Percentiles rank a stretch among this genome's conserved stretches.
Conservation (phyloP, 37 sponge, comb jelly and placozoan species). For the Chondrilla cf. caribensis region DNA sequence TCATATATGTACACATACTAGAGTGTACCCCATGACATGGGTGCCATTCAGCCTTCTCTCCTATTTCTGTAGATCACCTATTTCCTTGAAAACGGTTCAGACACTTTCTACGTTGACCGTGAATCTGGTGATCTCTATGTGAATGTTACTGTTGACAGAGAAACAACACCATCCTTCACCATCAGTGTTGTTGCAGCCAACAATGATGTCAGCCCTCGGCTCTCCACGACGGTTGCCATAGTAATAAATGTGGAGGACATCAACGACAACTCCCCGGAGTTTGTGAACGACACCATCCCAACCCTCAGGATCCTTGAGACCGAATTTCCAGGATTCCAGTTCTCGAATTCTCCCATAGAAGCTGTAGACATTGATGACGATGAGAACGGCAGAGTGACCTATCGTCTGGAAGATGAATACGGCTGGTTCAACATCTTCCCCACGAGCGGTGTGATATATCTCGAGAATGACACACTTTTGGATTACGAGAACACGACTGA, state of each 20-base stretch:
- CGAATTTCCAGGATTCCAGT: not conserved
- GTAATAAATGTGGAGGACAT: conserved; percentile 33
- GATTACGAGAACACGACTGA: conserved; percentile 38
- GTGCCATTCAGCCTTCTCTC: no score
- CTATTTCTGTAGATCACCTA: not conserved
- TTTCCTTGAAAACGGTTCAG: not conserved
- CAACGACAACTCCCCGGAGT: conserved; percentile 60
- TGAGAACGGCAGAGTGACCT: conserved; percentile 22
- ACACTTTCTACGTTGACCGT: conserved; percentile 37
- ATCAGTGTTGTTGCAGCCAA: conserved; percentile 5
- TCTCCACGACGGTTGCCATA: conserved; percentile 14
- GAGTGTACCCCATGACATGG: no score
- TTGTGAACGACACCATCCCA: conserved; percentile 3
- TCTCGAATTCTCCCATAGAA: not conserved
- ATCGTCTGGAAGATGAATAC: conserved; percentile 7
- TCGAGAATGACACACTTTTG: not conserved
- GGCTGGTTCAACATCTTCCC: conserved; percentile 33
- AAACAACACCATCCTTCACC: not conserved
- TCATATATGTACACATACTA: no score
- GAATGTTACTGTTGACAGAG: conserved; percentile 5
- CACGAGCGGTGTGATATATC: conserved; percentile 33
- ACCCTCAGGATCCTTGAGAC: conserved; percentile 1
- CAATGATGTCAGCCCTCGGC: not conserved
- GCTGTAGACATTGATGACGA: conserved; percentile 49
- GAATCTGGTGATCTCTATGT: conserved; percentile 35